phyloP scores from a whole-genome alignment of 2,113 vertebrate species.

The human (Homo sapiens) region DNA sequence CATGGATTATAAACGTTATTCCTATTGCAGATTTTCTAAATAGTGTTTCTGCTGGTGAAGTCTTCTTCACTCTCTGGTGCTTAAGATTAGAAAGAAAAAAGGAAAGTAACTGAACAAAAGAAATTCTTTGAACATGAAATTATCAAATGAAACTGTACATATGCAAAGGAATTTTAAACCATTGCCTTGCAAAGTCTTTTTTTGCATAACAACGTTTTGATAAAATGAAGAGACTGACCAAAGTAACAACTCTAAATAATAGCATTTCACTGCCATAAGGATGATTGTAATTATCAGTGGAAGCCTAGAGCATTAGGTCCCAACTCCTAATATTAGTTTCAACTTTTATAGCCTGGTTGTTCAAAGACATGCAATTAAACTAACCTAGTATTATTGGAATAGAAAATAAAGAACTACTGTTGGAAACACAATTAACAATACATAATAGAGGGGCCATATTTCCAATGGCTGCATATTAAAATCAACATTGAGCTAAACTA shows the following conservation, averaged over 20 bases:
- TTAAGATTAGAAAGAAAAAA: not conserved
- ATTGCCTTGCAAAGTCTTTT: not conserved
- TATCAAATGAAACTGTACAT: not conserved
- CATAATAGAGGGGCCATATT: not conserved
- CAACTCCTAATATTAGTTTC: not conserved
- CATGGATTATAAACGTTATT: not conserved
- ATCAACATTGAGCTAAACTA: not conserved
- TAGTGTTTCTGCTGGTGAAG: not conserved
- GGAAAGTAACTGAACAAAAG: not conserved
- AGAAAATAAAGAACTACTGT: not conserved
- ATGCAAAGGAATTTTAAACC: conserved; percentile 2
- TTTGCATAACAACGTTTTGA: not conserved
- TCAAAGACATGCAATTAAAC: conserved; percentile 36
- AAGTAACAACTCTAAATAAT: conserved; percentile 26
- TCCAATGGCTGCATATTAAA: not conserved
- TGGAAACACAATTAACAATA: not conserved
- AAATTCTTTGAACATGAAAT: conserved; percentile 28
- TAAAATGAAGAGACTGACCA: conserved; percentile 6
- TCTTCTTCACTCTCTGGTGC: not conserved
- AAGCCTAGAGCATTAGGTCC: not conserved
- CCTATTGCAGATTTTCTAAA: not conserved
- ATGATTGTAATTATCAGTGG: conserved; percentile 31
- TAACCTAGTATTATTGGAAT: not conserved
- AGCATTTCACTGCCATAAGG: not conserved
- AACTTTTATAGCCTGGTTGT: conserved; percentile 26